These are phyloP conservation scores for Ctenomys sociabilis DNA, from an alignment of 2,113 vertebrate genomes.

Conservation along the genomic window DNA sequence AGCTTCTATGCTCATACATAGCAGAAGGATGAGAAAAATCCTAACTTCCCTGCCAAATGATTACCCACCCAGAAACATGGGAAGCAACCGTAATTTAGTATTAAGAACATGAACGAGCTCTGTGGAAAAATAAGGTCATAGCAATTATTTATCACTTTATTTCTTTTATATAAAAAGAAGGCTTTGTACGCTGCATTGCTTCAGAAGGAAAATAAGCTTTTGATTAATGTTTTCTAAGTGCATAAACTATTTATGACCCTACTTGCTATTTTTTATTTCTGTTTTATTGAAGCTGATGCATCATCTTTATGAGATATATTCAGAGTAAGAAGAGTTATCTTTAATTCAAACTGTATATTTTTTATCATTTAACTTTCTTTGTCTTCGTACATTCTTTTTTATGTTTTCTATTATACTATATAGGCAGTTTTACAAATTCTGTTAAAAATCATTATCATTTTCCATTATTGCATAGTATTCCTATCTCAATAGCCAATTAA, in stretches of 20 bases:
- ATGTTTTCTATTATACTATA: not conserved
- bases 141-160: not conserved
- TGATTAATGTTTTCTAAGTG: slow-evolving; percentile 1
- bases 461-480: not conserved
- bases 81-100: not conserved
- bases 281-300: slow-evolving; percentile 15
- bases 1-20: not conserved
- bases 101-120: not conserved
- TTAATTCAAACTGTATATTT: slow-evolving; percentile 19
- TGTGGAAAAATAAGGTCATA: not conserved
- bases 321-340: slow-evolving; percentile 3
- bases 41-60: not conserved
- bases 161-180: slow-evolving; percentile 33
- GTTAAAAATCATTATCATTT: slow-evolving; percentile 41
- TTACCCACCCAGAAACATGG: not conserved
- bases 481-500: not conserved
- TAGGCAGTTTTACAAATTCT: not conserved
- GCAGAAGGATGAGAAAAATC: not conserved
- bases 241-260: slow-evolving; percentile 38
- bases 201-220: not conserved
- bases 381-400: not conserved
- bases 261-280: slow-evolving; percentile 21
- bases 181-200: not conserved
- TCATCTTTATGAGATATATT: slow-evolving; percentile 18
- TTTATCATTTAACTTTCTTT: slow-evolving; percentile 13